These are phyloP conservation scores for Chaenogobius annularis DNA, from an alignment of 2,113 vertebrate genomes.

Conservation along the genomic window DNA sequence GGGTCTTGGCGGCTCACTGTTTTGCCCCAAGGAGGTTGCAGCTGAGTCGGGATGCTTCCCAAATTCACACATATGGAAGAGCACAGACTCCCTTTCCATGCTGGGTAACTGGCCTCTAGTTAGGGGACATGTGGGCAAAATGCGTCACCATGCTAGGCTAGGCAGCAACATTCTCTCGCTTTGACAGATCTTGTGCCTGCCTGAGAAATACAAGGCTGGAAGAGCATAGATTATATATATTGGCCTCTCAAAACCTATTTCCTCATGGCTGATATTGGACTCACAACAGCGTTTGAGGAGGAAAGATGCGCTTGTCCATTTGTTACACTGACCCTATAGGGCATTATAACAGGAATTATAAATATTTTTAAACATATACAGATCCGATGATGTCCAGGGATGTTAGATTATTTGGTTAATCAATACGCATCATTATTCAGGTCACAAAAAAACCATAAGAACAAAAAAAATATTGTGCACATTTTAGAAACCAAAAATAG, in stretches of 20 bases:
- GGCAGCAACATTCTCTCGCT: neutral
- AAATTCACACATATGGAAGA: slow-evolving; percentile 47
- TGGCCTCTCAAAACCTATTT: slow-evolving; percentile 27
- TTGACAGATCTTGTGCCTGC: slow-evolving; percentile 64
- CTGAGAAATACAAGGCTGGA: slow-evolving; percentile 57
- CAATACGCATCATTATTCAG: no score
- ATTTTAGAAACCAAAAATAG: no score
- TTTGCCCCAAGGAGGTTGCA: slow-evolving; percentile 51
- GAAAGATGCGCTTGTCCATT: slow-evolving; percentile 6
- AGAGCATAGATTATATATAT: slow-evolving; percentile 19
- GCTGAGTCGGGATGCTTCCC: slow-evolving; percentile 42
- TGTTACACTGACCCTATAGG: neutral
- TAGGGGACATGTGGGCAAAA: slow-evolving; percentile 71
- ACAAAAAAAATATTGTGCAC: no score
- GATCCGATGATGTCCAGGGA: slow-evolving; percentile 25
- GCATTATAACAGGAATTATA: neutral
- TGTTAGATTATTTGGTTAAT: neutral
- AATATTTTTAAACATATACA: slow-evolving; percentile 8
- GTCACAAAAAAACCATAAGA: no score
- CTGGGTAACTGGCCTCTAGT: slow-evolving; percentile 56
- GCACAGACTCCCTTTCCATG: slow-evolving; percentile 37
- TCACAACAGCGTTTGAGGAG: slow-evolving; percentile 12
- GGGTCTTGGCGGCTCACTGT: slow-evolving; percentile 21
- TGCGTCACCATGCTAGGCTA: slow-evolving; percentile 69
- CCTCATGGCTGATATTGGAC: neutral